Conservation (phyloP, 35 echinoderm and acorn worm genomes). For the Eucidaris tribuloides region DNA sequence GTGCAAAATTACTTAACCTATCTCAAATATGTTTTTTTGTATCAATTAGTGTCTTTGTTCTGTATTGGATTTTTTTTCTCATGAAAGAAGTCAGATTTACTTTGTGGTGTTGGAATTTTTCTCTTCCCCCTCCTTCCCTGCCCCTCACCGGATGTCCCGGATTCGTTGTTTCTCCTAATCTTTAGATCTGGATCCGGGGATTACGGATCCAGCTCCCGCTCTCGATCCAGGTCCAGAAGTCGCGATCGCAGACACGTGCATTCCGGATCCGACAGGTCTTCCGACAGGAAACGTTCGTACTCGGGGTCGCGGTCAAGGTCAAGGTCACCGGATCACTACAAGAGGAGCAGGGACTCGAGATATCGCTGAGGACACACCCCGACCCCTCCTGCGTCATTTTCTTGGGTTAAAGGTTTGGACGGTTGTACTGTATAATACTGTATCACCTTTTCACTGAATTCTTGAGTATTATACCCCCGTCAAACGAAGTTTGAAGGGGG, state of each 20-base stretch:
- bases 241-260: neutral
- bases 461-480: too few species aligned
- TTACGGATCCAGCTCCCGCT: neutral
- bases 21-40: too few species aligned
- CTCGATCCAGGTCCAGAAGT: conserved; percentile 19
- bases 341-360: neutral
- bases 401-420: conserved; percentile 17
- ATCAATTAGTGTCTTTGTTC: too few species aligned
- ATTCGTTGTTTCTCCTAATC: too few species aligned
- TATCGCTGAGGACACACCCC: neutral
- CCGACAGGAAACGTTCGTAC: neutral
- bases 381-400: neutral
- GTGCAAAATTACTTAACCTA: too few species aligned
- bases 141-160: too few species aligned
- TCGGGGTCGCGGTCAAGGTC: conserved; percentile 2
- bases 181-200: conserved; percentile 14
- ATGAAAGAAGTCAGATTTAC: too few species aligned
- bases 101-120: too few species aligned
- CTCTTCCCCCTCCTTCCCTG: too few species aligned
- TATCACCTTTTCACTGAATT: conserved; percentile 24
- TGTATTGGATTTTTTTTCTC: too few species aligned
- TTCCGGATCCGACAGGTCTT: neutral
- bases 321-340: neutral
- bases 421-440: conserved; percentile 25
- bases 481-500: too few species aligned